Conservation (phyloP, 2,888 invertebrate genomes). For the Andrena minutula region DNA sequence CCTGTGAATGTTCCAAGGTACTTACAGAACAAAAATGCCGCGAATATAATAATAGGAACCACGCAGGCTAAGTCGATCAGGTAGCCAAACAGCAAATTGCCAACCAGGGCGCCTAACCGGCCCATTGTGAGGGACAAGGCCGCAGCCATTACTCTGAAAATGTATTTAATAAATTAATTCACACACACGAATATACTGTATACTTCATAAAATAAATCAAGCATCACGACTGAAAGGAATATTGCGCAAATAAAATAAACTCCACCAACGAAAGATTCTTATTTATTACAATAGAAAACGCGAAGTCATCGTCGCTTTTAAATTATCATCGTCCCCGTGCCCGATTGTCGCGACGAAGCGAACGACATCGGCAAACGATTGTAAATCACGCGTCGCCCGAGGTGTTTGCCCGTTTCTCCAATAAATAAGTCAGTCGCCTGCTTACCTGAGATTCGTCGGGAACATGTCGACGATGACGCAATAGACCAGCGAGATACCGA, state of each 20-base stretch:
- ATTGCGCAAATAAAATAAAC: slow-evolving; percentile 6
- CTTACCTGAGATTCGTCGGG: slow-evolving; percentile 92
- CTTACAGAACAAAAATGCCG: slow-evolving; percentile 91
- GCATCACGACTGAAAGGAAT: background rate
- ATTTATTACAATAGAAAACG: too few relatives aligned
- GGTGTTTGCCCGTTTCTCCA: background rate
- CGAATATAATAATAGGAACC: slow-evolving; percentile 90
- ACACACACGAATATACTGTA: background rate
- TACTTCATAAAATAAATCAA: background rate
- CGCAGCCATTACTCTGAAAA: slow-evolving; percentile 92
- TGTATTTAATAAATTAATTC: background rate
- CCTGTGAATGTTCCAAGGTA: slow-evolving; percentile 64
- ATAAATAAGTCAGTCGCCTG: slow-evolving; percentile 50
- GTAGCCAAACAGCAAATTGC: slow-evolving; percentile 92
- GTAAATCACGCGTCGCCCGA: slow-evolving; percentile 28
- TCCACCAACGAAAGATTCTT: background rate
- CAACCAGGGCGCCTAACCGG: slow-evolving; percentile 91
- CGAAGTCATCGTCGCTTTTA: background rate
- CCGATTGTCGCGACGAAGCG: background rate
- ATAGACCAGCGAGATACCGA: slow-evolving; percentile 92
- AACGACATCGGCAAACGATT: background rate
- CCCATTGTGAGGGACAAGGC: slow-evolving; percentile 92
- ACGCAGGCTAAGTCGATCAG: slow-evolving; percentile 92
- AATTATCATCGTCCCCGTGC: background rate
- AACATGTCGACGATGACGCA: slow-evolving; percentile 93